Percentiles rank a stretch among this genome's conserved stretches.
These are phyloP conservation scores for Calameuta idolon DNA, from an alignment of 2,888 invertebrate genomes.

Conservation along the genomic window DNA sequence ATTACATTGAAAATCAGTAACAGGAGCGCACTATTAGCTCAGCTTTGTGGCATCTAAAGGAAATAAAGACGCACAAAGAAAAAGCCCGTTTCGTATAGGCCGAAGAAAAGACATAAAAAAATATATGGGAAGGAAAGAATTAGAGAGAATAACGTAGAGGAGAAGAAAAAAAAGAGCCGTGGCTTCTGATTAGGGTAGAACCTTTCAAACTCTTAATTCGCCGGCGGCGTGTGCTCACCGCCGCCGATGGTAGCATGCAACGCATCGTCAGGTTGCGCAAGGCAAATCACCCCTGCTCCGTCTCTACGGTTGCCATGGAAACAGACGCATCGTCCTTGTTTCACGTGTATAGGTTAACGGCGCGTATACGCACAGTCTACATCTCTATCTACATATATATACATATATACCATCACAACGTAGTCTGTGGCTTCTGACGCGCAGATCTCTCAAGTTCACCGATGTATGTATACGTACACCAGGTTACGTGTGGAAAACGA, in stretches of 20 bases:
- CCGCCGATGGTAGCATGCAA: background rate
- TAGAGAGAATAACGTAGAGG: background rate
- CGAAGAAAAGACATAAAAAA: background rate
- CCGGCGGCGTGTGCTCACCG: slow-evolving; percentile 32
- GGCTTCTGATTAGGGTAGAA: slow-evolving; percentile 5
- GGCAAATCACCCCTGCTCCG: slow-evolving; percentile 38
- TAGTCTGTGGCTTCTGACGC: background rate
- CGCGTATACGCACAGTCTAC: background rate
- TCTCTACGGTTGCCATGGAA: slow-evolving; percentile 52
- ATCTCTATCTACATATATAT: background rate
- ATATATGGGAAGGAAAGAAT: background rate
- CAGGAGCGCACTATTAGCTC: background rate
- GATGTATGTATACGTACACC: background rate
- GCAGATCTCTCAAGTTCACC: background rate
- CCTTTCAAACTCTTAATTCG: slow-evolving; percentile 53
- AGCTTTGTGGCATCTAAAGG: background rate
- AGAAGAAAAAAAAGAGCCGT: background rate
- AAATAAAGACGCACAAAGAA: background rate
- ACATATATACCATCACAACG: background rate
- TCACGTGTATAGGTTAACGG: slow-evolving; percentile 12
- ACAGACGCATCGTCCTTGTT: slow-evolving; percentile 49
- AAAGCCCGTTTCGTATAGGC: background rate
- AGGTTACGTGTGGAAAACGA: background rate
- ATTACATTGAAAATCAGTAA: background rate
- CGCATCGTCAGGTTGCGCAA: slow-evolving; percentile 35